These are phyloP conservation scores for Nipponia nippon DNA, from an alignment of 2,113 vertebrate species.

Conservation along the genomic window DNA sequence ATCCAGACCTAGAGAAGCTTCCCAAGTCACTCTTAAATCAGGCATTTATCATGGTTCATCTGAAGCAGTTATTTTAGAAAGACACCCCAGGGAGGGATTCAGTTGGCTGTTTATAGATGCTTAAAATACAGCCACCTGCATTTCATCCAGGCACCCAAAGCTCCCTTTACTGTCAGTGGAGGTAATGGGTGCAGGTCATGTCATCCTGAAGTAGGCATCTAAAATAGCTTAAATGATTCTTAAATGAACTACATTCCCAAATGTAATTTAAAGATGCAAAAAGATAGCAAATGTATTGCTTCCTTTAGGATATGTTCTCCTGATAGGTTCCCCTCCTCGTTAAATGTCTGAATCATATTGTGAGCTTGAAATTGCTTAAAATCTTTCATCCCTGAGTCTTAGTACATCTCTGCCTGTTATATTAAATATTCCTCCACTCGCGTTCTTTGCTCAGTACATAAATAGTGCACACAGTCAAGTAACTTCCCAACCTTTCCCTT, in stretches of 20 bases:
- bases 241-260: neutral
- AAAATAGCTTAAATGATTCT: neutral
- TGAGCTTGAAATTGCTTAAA: neutral
- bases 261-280: constrained; percentile 11
- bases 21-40: neutral
- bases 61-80: neutral
- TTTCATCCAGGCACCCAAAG: neutral
- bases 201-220: neutral
- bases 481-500: neutral
- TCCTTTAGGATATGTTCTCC: neutral
- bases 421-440: neutral
- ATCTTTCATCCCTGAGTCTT: neutral
- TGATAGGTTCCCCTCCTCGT: neutral
- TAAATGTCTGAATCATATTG: neutral
- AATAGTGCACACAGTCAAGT: neutral
- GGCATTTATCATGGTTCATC: neutral
- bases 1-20: neutral
- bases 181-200: neutral
- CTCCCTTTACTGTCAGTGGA: neutral
- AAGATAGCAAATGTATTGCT: neutral
- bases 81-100: neutral
- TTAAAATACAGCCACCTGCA: neutral
- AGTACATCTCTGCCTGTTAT: neutral
- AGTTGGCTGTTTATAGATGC: neutral
- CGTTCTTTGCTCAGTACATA: neutral